These are phyloP conservation scores for Bellardia pandia DNA, from an alignment of 2,888 invertebrate species.

Conservation along the genomic window DNA sequence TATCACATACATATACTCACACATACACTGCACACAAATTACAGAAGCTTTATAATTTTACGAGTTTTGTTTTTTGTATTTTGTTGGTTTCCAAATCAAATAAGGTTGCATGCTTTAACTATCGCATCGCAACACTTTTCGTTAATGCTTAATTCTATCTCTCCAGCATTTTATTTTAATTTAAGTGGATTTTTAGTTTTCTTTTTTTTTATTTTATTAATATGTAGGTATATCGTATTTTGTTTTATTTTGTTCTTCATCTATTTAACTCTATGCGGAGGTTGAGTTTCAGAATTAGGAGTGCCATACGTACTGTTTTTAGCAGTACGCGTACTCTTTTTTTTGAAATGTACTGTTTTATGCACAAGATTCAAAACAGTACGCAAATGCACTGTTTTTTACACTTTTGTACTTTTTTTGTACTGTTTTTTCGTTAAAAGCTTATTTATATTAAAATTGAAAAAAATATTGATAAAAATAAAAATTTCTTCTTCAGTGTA, in stretches of 20 bases:
- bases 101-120: conserved; percentile 61
- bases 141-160: background rate
- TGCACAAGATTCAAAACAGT: no score
- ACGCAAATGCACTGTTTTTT: no score
- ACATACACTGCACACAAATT: no score
- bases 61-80: background rate
- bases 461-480: no score
- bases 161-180: conserved; percentile 12
- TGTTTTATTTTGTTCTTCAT: conserved; percentile 24
- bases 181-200: conserved; percentile 25
- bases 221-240: conserved; percentile 9
- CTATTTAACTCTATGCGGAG: conserved; percentile 54
- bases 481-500: no score
- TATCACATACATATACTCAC: conserved; percentile 6
- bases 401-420: no score
- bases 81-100: conserved; percentile 42
- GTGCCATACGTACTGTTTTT: no score
- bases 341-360: no score
- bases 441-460: no score
- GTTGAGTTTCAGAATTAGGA: conserved; percentile 37
- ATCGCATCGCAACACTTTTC: conserved; percentile 9
- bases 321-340: no score
- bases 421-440: no score
- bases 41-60: conserved; percentile 21
- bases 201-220: background rate